phyloP scores from a whole-genome alignment of 2,113 vertebrate genomes.

The Lathamus discolor region DNA sequence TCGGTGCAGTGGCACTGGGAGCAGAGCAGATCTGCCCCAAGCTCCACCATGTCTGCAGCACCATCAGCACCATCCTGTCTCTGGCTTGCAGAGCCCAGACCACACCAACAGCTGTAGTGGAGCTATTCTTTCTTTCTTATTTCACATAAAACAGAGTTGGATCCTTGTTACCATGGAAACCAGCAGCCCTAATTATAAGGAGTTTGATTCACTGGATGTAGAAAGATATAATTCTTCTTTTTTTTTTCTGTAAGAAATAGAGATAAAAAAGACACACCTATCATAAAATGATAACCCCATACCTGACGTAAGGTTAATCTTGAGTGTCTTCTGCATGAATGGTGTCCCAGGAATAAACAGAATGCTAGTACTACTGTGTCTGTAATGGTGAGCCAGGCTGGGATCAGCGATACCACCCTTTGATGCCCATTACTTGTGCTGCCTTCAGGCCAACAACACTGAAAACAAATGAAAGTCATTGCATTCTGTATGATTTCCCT shows the following conservation, averaged over 20 bases:
- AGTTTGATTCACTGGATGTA: slow-evolving; percentile 74
- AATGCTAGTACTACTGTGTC: not conserved
- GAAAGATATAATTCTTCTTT: slow-evolving; percentile 64
- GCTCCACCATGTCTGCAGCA: not conserved
- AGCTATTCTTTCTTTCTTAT: slow-evolving; percentile 61
- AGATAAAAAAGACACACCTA: not conserved
- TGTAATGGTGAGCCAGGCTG: not conserved
- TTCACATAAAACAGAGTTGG: slow-evolving; percentile 71
- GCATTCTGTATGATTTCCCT: not conserved
- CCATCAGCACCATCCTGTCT: not conserved
- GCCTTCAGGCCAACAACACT: not conserved
- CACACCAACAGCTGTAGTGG: slow-evolving; percentile 62
- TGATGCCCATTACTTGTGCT: slow-evolving; percentile 3
- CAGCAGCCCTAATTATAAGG: slow-evolving; percentile 79
- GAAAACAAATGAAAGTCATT: slow-evolving; percentile 20
- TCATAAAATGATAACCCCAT: not conserved
- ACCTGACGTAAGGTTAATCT: not conserved
- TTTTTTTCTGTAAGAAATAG: slow-evolving; percentile 14
- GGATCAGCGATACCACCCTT: not conserved
- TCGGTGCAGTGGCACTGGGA: rapidly evolving
- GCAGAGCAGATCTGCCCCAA: not conserved
- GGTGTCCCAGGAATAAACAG: not conserved
- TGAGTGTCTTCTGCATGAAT: not conserved
- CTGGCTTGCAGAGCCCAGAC: slow-evolving; percentile 20
- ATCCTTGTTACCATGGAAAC: slow-evolving; percentile 78